Base-by-base conservation (phyloP, 1,140 invertebrate genomes). In the Drosophila cardini region DNA sequence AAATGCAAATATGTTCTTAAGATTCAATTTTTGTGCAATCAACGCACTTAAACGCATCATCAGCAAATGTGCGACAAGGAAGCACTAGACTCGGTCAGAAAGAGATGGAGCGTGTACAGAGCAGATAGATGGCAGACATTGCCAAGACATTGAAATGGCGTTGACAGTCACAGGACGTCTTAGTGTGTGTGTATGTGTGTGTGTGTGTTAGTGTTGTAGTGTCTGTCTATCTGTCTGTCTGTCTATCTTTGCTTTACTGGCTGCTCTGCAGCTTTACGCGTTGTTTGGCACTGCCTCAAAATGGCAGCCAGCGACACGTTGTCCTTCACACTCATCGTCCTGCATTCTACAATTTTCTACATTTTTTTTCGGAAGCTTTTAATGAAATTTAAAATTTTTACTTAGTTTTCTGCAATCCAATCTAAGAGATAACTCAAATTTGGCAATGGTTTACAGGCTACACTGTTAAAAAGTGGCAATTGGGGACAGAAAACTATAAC, bases 21-120 rank as follows among this genome's bases (percentile, higher is more conserved):
- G 72, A 87, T 80, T 89, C 80, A 89, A 87, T 89, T 87, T 89
- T 72, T 77, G 80, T 83, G 83, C 83, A 87, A 87, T 87, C 83
- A 87, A 85, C 64, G 46, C 48, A 74, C 45, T 40, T 46, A 62
- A 72, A 67, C 52, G 80, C 63, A 56, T 64, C 72, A 69, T 58
- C 55, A 57, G 48, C 26, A 56, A 56, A 36, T 6, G 30, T 18
- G 18, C 2, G 4, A 18, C 13, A 0, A 50, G 69, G 6, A 45
- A 9, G 40, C 40, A 48, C 11, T 32, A 11, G n/a, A n/a, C n/a
- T n/a, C n/a, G n/a, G n/a, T n/a, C n/a, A n/a, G 63, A 55, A 8
- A 18, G 56, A 36, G 30, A 21, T 2, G 36, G 38, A 11, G 32
- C 38, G 21, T 0, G 46, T 46, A 40, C 32, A 50, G 42, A 30